phyloP scores from a whole-genome alignment of 2,888 invertebrate genomes.

The Chaetogeoica ovagalla region DNA sequence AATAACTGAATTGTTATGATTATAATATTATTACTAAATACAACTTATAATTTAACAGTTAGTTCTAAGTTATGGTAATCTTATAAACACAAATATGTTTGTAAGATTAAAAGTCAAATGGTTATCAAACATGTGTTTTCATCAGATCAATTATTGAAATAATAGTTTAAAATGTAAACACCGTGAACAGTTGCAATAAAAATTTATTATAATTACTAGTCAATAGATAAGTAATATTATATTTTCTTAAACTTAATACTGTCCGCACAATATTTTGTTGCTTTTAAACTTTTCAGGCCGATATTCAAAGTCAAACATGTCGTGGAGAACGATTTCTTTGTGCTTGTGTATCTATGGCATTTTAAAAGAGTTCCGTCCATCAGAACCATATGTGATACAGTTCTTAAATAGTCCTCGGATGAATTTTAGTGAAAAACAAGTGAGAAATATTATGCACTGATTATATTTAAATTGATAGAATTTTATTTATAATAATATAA shows the following conservation, averaged over 20 bases:
- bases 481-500: too few relatives aligned
- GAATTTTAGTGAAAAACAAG: constrained; percentile 72
- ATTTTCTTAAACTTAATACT: neutral
- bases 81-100: too few relatives aligned
- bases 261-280: neutral
- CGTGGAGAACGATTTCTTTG: constrained; percentile 64
- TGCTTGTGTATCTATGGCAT: constrained; percentile 78
- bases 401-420: constrained; percentile 76
- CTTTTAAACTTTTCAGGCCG: neutral
- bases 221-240: neutral
- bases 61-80: too few relatives aligned
- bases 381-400: constrained; percentile 81
- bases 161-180: too few relatives aligned
- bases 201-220: neutral
- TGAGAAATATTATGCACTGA: constrained; percentile 58
- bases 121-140: too few relatives aligned
- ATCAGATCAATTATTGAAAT: too few relatives aligned
- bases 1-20: too few relatives aligned
- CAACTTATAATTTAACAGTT: too few relatives aligned
- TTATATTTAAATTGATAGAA: too few relatives aligned
- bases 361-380: constrained; percentile 80
- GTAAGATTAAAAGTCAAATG: too few relatives aligned
- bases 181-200: too few relatives aligned
- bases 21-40: too few relatives aligned
- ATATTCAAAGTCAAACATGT: constrained; percentile 12